A percentile compares a stretch with the other conserved stretches of the same genome.
Conservation (phyloP, 1,140 invertebrate genomes). For the Brachionus manjavacas region DNA sequence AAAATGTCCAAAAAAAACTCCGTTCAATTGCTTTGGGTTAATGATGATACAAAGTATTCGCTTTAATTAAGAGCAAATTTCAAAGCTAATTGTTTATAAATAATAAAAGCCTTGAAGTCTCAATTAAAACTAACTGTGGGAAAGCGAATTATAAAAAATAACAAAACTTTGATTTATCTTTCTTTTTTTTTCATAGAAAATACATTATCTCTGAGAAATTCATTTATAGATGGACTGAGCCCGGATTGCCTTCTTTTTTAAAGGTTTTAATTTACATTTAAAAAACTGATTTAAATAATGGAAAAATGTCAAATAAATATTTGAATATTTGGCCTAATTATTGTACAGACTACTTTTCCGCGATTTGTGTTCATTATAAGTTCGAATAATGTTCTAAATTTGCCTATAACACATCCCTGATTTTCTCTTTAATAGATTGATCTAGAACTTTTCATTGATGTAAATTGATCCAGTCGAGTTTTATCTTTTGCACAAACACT, state of each 20-base stretch:
- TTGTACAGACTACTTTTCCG: not conserved
- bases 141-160: too few relatives aligned
- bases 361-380: not conserved
- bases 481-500: not conserved
- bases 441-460: not conserved
- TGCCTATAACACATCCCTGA: not conserved
- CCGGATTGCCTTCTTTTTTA: not conserved
- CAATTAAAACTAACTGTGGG: not conserved
- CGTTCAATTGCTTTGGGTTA: not conserved
- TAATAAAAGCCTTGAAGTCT: not conserved
- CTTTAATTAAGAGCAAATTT: not conserved
- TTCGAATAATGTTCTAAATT: not conserved
- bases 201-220: not conserved
- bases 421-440: not conserved
- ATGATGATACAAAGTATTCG: not conserved
- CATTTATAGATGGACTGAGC: not conserved
- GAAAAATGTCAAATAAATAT: conserved; percentile 2
- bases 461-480: not conserved
- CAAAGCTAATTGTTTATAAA: not conserved
- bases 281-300: not conserved
- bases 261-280: not conserved
- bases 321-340: not conserved
- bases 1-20: not conserved
- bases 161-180: too few relatives aligned
- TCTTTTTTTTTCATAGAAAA: too few relatives aligned